Percentiles rank a stretch among this genome's conserved stretches.
These are phyloP conservation scores for Onthophagus sagittarius DNA, from an alignment of 2,888 invertebrate species.

Conservation along the genomic window DNA sequence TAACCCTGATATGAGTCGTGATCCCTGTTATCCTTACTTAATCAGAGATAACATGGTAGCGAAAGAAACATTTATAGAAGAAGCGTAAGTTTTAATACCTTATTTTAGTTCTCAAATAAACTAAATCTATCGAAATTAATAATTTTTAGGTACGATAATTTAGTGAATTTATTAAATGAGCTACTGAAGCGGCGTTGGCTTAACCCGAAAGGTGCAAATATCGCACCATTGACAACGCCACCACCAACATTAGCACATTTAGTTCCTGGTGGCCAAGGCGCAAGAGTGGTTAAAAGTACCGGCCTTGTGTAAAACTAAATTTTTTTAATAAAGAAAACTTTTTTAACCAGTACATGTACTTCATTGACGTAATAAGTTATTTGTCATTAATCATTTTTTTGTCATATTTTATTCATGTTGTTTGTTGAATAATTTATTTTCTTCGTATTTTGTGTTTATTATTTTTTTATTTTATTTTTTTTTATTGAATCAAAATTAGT, in stretches of 20 bases:
- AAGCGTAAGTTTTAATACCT: slow-evolving; percentile 34
- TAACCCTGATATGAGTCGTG: slow-evolving; percentile 32
- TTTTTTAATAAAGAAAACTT: too few relatives aligned
- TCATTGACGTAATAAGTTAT: not conserved
- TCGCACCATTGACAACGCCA: slow-evolving; percentile 20
- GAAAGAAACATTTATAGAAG: slow-evolving; percentile 41
- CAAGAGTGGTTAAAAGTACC: not conserved
- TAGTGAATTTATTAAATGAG: slow-evolving; percentile 28
- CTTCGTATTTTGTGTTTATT: not conserved
- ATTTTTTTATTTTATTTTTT: not conserved
- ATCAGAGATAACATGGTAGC: slow-evolving; percentile 35
- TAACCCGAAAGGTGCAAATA: not conserved
- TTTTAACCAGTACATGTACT: not conserved
- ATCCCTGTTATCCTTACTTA: too few relatives aligned
- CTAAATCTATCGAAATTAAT: not conserved
- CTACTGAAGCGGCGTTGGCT: slow-evolving; percentile 26
- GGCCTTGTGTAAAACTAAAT: not conserved
- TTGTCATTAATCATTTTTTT: not conserved
- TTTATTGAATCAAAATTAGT: not conserved
- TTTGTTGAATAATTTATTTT: not conserved
- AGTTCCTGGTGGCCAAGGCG: not conserved
- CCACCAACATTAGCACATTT: slow-evolving; percentile 16
- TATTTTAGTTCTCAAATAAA: not conserved
- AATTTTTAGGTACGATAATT: slow-evolving; percentile 26
- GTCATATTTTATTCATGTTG: not conserved